Conservation (phyloP, 2,888 invertebrate genomes). For the Unio pictorum region DNA sequence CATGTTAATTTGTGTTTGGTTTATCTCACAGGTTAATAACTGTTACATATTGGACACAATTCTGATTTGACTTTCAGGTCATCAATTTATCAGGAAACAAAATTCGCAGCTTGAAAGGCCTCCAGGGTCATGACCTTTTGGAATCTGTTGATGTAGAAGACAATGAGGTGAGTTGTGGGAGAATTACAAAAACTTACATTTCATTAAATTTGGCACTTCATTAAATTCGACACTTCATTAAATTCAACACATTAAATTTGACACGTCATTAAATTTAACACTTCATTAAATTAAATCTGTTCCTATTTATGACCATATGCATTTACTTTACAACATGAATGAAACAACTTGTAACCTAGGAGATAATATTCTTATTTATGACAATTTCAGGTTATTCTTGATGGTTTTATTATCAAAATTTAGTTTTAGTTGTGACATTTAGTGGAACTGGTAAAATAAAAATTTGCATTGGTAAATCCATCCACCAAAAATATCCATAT, state of each 20-base stretch:
- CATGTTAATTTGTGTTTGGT: not conserved
- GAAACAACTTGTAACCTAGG: too few relatives aligned
- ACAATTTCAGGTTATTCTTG: too few relatives aligned
- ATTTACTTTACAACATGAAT: too few relatives aligned
- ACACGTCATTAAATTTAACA: not conserved
- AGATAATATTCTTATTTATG: too few relatives aligned
- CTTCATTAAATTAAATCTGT: not conserved
- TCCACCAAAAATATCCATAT: too few relatives aligned
- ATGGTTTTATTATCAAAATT: too few relatives aligned
- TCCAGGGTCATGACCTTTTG: conserved; percentile 63
- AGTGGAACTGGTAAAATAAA: too few relatives aligned
- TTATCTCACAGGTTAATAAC: not conserved
- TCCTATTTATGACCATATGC: too few relatives aligned
- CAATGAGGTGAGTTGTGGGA: conserved; percentile 61
- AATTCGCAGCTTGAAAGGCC: conserved; percentile 65
- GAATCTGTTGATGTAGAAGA: conserved; percentile 67
- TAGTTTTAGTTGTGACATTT: too few relatives aligned
- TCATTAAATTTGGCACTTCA: too few relatives aligned
- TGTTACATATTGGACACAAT: not conserved
- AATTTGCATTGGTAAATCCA: too few relatives aligned
- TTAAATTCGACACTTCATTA: not conserved
- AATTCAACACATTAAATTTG: not conserved
- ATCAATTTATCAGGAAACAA: conserved; percentile 67
- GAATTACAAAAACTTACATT: too few relatives aligned
- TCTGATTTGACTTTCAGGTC: conserved; percentile 36